Percentiles rank a stretch among this genome's conserved stretches.
phyloP scores from a whole-genome alignment of 2,888 invertebrate genomes.

The Acleris sparsana region DNA sequence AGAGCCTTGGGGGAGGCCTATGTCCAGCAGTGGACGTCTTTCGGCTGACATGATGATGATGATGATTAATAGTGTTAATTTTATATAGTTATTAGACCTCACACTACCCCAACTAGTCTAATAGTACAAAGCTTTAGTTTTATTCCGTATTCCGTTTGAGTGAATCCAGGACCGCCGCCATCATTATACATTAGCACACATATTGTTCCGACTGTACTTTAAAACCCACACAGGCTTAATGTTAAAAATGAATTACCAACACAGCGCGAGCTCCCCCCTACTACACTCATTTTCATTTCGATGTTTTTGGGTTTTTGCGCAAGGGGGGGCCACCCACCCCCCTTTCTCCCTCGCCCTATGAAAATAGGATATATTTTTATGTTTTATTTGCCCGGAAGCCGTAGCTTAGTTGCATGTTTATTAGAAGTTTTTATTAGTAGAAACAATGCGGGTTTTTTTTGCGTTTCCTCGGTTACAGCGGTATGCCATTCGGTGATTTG shows the following conservation, averaged over 20 bases:
- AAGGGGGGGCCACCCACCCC: constrained; percentile 61
- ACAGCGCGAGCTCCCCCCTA: constrained; percentile 70
- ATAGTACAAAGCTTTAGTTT: too few species aligned
- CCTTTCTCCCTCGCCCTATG: constrained; percentile 75
- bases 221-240: constrained; percentile 82
- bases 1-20: too few species aligned
- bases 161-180: constrained; percentile 32
- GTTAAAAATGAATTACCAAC: constrained; percentile 84
- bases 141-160: too few species aligned
- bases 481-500: constrained; percentile 59
- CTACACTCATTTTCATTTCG: constrained; percentile 84
- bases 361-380: constrained; percentile 85
- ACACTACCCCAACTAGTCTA: too few species aligned
- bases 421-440: constrained; percentile 83
- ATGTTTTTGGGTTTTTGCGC: constrained; percentile 85
- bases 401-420: constrained; percentile 84
- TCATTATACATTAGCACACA: constrained; percentile 55
- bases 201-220: constrained; percentile 71
- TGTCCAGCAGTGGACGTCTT: too few species aligned
- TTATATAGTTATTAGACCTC: too few species aligned
- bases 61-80: too few species aligned
- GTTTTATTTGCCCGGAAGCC: constrained; percentile 83
- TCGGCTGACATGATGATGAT: too few species aligned
- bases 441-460: constrained; percentile 67
- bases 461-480: constrained; percentile 51